phyloP scores from a whole-genome alignment of 2,797 vertebrate genomes.

The Choloepus didactylus region DNA sequence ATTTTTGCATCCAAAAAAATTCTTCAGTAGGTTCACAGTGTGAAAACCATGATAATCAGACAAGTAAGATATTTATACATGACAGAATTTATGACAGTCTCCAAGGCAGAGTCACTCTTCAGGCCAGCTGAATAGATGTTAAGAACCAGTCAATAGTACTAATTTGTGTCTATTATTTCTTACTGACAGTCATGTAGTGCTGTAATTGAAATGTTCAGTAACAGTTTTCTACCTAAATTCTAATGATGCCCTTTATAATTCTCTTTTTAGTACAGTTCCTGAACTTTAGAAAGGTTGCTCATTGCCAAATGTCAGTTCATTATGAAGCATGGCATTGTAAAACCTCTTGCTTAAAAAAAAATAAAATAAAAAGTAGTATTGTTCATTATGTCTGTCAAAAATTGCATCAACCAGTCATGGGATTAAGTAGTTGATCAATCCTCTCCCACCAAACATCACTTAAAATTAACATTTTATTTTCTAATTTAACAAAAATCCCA shows the following conservation, averaged over 20 bases:
- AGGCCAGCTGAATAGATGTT: slow-evolving; percentile 80
- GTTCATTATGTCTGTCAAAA: slow-evolving; percentile 77
- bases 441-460: not conserved
- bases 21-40: slow-evolving; percentile 73
- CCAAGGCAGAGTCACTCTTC: slow-evolving; percentile 76
- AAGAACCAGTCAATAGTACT: slow-evolving; percentile 81
- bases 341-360: slow-evolving; percentile 72
- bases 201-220: slow-evolving; percentile 87
- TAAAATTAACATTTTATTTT: slow-evolving; percentile 28
- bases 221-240: slow-evolving; percentile 87
- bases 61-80: slow-evolving; percentile 76
- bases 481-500: not conserved
- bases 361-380: slow-evolving; percentile 40
- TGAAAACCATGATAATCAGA: slow-evolving; percentile 73
- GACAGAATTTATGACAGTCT: slow-evolving; percentile 78
- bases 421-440: slow-evolving; percentile 62
- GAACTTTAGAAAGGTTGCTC: slow-evolving; percentile 89
- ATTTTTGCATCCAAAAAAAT: slow-evolving; percentile 80
- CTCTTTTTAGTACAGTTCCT: slow-evolving; percentile 87
- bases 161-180: slow-evolving; percentile 87
- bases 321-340: slow-evolving; percentile 82
- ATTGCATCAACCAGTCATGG: slow-evolving; percentile 25
- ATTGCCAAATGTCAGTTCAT: slow-evolving; percentile 87
- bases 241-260: slow-evolving; percentile 89
- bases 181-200: slow-evolving; percentile 80